Evolutionary conservation across 2,888 invertebrate species (phyloP).

Genomic region (Aphodius sticticus): DNA sequence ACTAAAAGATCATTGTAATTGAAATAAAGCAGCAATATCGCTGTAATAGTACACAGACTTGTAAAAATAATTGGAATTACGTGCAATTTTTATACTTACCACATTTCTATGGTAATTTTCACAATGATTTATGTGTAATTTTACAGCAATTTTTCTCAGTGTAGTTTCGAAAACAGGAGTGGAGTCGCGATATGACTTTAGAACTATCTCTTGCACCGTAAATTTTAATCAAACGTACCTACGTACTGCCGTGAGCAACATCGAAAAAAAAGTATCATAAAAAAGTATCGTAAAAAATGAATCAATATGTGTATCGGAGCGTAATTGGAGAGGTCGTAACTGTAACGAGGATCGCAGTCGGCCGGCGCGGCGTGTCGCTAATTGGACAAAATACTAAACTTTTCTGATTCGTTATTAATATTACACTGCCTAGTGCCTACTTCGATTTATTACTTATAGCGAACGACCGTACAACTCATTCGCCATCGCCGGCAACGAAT

Average conservation of each 20-base stretch:
- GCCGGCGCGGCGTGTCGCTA: neutral
- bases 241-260: too few species aligned
- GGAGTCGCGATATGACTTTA: neutral
- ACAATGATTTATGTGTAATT: too few species aligned
- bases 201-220: neutral
- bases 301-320: neutral
- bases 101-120: too few species aligned
- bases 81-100: too few species aligned
- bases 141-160: too few species aligned
- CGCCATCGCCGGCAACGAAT: neutral
- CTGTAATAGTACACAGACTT: too few species aligned
- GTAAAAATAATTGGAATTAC: too few species aligned
- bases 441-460: neutral
- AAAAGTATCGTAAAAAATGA: neutral
- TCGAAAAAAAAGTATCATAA: neutral
- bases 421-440: neutral
- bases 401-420: constrained; percentile 4
- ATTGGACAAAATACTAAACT: constrained; percentile 4
- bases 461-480: neutral
- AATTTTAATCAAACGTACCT: too few species aligned
- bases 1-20: too few species aligned
- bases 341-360: neutral
- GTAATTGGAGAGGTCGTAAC: neutral
- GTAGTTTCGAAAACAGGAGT: neutral
- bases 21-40: too few species aligned